Evolutionary conservation across 2,888 invertebrate genomes (phyloP), one percentile per base, ranked within the genome.

Genomic region (Drosophila fulvimacula): DNA sequence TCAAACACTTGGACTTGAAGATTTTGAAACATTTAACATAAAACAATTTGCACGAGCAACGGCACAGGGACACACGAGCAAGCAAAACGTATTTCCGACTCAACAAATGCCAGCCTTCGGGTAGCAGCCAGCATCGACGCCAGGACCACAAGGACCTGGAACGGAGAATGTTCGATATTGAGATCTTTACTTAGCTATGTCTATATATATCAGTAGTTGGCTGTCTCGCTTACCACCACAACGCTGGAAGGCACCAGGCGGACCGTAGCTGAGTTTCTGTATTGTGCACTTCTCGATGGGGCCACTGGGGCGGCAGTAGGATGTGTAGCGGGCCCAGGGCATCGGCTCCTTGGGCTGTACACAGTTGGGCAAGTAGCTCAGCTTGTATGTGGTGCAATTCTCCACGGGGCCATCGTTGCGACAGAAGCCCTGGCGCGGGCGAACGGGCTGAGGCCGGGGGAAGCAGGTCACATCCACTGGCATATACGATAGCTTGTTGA

Each of bases 251-350:
- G 93, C 93, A 1, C 94, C 94, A 0, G 95, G 94, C 59, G 94
- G 92, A 71, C 94, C 92, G 81, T 94, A 95, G 53, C 95, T 95
- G 91, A 95, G 91, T 46, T 94, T 94, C 83, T 95, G 95, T 30
- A 95, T 93, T 0, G 95, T 95, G 64, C 95, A 90, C 62, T 89
- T 90, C 63, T 92, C 92, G 39, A 92, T 90, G 7, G 92, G 92
- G 6, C 81, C 86, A 19, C 81, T 88, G 13, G 92, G 90, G 13
- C 89, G 88, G 19, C 86, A 75, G 63, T 90, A 92, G 19, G 84
- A 81, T 3, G 90, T 75, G 17, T 81, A 81, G 1, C 80, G 75
- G 9, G 91, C 91, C 92, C 92, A 92, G 3, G 92, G 91, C 53
- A 89, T 27, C 0, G 79, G 69, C 63, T 91, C 90, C 73, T 92